These are phyloP conservation scores for Conus canariensis DNA, from an alignment of 2,888 invertebrate species.

Conservation along the genomic window DNA sequence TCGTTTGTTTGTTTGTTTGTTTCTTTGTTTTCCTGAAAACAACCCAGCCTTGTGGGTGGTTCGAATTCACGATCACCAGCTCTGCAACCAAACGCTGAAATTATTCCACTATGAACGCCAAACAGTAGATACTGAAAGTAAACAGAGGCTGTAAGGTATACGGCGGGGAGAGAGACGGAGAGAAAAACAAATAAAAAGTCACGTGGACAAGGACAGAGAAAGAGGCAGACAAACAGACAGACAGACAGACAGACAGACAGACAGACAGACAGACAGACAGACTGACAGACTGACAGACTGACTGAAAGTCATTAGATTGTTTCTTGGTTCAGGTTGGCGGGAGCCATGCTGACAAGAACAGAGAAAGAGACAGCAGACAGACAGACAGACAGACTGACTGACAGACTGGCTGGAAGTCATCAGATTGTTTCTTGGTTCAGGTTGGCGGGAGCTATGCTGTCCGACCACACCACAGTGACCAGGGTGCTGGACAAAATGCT, in stretches of 20 bases:
- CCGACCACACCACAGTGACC: slow-evolving; percentile 61
- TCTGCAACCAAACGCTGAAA: no score
- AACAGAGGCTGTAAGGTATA: no score
- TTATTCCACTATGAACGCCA: no score
- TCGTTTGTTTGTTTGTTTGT: no score
- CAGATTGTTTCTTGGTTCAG: background rate
- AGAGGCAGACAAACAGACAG: background rate
- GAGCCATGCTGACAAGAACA: background rate
- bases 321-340: no score
- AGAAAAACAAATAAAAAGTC: no score
- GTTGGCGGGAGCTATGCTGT: slow-evolving; percentile 46
- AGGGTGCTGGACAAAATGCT: slow-evolving; percentile 67
- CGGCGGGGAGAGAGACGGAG: no score
- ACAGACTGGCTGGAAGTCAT: background rate
- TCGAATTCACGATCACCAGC: no score
- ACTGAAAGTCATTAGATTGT: no score
- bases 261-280: background rate
- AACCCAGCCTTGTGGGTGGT: no score
- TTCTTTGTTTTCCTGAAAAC: no score
- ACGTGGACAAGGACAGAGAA: background rate
- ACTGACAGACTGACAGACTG: background rate
- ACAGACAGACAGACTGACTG: background rate
- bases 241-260: background rate
- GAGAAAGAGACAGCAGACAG: background rate
- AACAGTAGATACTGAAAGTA: no score